Base-by-base conservation (phyloP, 2,888 invertebrate genomes). In the Lacanobia oleracea region DNA sequence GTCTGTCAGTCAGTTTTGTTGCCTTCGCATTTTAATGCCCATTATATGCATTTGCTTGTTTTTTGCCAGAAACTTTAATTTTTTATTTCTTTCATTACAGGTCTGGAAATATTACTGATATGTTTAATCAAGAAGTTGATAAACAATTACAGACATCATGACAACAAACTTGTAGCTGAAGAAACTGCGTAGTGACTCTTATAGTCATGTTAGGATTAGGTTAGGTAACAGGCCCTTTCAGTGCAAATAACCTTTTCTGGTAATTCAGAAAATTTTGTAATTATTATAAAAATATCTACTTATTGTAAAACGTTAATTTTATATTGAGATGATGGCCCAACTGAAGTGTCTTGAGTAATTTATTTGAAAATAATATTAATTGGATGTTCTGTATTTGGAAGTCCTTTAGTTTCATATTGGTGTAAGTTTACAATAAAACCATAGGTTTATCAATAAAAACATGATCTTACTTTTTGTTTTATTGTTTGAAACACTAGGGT, bases 51-150 rank as follows among this genome's bases (percentile, higher is more conserved):
- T 2, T 1, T 27, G 27, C 27, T 27, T 27, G 27, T 27, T 27
- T 27, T 27, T 27, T 27, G n/a, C n/a, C n/a, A n/a, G n/a, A n/a
- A 27, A 27, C 27, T 2, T 27, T 27, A 2, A 27, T 27, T 10
- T 37, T 33, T 27, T 27, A 27, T 27, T 27, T 27, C 27, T 10
- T 21, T 43, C 27, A 23, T 62, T 57, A 33, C 56, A 64, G 69
- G 48, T 12, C 40, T 70, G 23, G 69, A 70, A 64, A 27, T 70
- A 8, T 14, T 70, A 4, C 65, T 70, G 16, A 56, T 70, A 12
- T 18, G 16, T n/a, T 16, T 64, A 6, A 8, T 64, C 4, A 70
- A 57, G 48, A 40, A 16, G 23, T n/a, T 70, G 40, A 54, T 65
- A 0, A 12, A n/a, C 7, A 37, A 40, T 10, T 64, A 50, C 18